These are phyloP conservation scores for Aplochiton taeniatus DNA, from an alignment of 2,797 vertebrate genomes.

Conservation along the genomic window DNA sequence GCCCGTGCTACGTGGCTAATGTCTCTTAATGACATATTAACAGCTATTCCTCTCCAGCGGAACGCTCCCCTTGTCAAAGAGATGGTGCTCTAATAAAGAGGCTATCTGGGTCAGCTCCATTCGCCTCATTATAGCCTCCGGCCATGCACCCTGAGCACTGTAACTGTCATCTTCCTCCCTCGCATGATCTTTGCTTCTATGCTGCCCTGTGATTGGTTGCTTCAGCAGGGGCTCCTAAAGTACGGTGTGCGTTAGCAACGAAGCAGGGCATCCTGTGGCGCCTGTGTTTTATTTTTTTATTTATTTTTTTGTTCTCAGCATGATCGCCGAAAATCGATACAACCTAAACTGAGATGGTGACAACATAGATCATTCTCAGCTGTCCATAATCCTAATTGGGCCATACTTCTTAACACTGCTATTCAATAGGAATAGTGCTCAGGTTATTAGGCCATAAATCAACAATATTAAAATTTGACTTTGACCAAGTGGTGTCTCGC, in stretches of 20 bases:
- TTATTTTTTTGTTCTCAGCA: background rate
- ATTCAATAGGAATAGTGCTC: background rate
- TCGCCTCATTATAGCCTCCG: constrained; percentile 37
- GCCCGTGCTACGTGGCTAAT: constrained; percentile 57
- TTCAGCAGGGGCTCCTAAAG: background rate
- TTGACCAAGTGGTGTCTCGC: no score
- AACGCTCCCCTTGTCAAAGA: constrained; percentile 25
- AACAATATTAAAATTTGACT: no score
- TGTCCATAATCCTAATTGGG: background rate
- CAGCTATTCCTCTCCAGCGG: constrained; percentile 19
- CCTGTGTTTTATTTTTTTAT: no score
- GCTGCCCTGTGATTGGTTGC: background rate
- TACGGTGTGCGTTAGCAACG: background rate
- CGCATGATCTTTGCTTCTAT: background rate
- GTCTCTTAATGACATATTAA: constrained; percentile 62
- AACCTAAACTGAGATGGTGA: background rate
- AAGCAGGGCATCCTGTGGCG: background rate
- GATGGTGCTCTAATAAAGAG: constrained; percentile 33
- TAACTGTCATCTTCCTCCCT: background rate
- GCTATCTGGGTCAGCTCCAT: constrained; percentile 28
- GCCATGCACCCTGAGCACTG: constrained; percentile 11
- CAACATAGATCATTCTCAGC: background rate
- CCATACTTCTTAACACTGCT: background rate
- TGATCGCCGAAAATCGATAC: background rate
- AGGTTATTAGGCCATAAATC: background rate